phyloP scores from a whole-genome alignment of 2,113 vertebrate species.

The Phyllopteryx taeniolatus region DNA sequence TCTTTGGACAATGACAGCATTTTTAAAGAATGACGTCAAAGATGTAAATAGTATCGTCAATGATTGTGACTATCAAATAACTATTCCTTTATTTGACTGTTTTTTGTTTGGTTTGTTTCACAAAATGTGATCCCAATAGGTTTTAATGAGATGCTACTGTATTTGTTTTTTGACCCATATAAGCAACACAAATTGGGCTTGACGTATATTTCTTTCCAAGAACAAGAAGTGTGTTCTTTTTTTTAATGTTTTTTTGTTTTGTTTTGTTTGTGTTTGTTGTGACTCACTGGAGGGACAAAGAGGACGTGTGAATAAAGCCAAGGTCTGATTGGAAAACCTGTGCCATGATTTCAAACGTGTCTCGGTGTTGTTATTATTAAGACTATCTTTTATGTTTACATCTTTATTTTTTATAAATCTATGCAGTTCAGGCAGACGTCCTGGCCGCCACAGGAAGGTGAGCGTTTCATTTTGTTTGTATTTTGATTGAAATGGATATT shows the following conservation, averaged over 20 bases:
- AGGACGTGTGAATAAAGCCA: conserved; percentile 50
- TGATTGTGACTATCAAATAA: conserved; percentile 67
- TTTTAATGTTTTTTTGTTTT: conserved; percentile 22
- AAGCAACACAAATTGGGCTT: conserved; percentile 32
- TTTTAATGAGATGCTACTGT: conserved; percentile 30
- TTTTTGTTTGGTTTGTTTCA: conserved; percentile 11
- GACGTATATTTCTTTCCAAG: conserved; percentile 22
- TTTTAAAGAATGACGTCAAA: conserved; percentile 44
- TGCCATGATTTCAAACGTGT: conserved; percentile 49
- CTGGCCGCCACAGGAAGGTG: conserved; percentile 40
- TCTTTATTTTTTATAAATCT: conserved; percentile 56
- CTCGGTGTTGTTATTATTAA: conserved; percentile 3
- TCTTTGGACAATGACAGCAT: neutral
- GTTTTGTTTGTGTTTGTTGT: conserved; percentile 31
- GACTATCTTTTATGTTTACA: conserved; percentile 8
- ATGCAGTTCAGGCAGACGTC: conserved; percentile 68
- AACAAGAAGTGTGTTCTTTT: conserved; percentile 20
- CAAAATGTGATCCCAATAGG: conserved; percentile 37
- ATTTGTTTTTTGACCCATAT: conserved; percentile 20
- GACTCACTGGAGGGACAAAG: conserved; percentile 32
- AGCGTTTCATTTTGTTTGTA: conserved; percentile 58
- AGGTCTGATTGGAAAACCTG: conserved; percentile 42
- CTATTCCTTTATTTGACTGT: neutral
- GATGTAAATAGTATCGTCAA: conserved; percentile 67
- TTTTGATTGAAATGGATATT: conserved; percentile 65